phyloP scores from a whole-genome alignment of 2,113 vertebrate species.

The Istiophorus platypterus region DNA sequence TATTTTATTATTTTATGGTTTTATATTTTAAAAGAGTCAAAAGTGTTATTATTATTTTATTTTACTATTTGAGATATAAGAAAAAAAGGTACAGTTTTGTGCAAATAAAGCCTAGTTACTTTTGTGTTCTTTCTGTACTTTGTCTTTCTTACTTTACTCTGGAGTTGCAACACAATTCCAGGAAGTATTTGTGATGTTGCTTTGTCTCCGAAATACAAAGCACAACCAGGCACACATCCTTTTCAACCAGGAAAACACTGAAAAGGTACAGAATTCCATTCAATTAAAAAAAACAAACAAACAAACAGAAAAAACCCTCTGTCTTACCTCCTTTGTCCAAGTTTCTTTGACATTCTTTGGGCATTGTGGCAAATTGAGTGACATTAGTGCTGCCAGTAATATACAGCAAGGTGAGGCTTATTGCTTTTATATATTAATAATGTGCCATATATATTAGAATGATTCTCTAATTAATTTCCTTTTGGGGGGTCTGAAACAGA shows the following conservation, averaged over 20 bases:
- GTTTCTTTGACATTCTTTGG: not conserved
- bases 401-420: constrained; percentile 1
- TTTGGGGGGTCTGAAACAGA: constrained; percentile 7
- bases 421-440: constrained; percentile 13
- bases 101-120: not conserved
- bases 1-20: too few species aligned
- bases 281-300: not conserved
- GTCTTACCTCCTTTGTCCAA: not conserved
- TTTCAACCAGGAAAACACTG: not conserved
- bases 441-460: not conserved
- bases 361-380: not conserved
- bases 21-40: too few species aligned
- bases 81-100: not conserved
- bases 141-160: not conserved
- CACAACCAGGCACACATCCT: not conserved
- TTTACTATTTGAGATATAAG: too few species aligned
- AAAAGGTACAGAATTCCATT: not conserved
- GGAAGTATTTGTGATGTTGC: not conserved
- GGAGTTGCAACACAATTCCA: not conserved
- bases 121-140: not conserved
- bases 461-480: constrained; percentile 1
- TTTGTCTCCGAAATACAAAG: not conserved
- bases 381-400: not conserved
- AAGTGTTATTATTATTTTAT: too few species aligned
- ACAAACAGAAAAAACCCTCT: too few species aligned